These are phyloP conservation scores for Xanthia togata DNA, from an alignment of 2,888 invertebrate species.

Conservation along the genomic window DNA sequence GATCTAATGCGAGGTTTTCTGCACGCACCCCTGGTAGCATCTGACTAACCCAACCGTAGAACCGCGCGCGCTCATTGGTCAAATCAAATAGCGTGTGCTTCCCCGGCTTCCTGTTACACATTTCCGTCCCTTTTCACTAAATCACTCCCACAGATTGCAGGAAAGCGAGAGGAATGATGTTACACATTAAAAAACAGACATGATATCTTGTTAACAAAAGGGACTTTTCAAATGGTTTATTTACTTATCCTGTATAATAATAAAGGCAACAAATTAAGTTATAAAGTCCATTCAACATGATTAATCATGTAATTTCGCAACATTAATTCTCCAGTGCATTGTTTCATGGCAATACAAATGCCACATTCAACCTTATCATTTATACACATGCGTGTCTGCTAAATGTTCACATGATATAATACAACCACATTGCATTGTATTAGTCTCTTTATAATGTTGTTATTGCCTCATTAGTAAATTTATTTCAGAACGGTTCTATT, in stretches of 20 bases:
- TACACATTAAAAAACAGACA: too few relatives aligned
- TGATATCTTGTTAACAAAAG: background rate
- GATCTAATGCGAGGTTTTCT: too few relatives aligned
- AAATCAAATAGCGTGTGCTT: too few relatives aligned
- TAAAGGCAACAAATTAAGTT: background rate
- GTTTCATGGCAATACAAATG: slow-evolving; percentile 31
- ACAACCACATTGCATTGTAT: slow-evolving; percentile 3
- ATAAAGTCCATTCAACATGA: background rate
- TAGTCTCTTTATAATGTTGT: slow-evolving; percentile 1
- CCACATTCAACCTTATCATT: slow-evolving; percentile 11
- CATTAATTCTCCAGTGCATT: slow-evolving; percentile 24
- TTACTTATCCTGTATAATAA: background rate
- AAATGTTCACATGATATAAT: slow-evolving; percentile 1
- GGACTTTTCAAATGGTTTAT: background rate
- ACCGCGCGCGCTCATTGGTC: too few relatives aligned
- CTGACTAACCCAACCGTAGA: too few relatives aligned
- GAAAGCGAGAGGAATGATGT: too few relatives aligned
- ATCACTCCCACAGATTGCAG: too few relatives aligned
- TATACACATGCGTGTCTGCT: background rate
- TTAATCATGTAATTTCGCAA: background rate
- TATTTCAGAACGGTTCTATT: background rate
- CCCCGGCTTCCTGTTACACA: too few relatives aligned
- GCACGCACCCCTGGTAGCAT: too few relatives aligned
- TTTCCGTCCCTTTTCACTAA: too few relatives aligned
- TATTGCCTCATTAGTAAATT: background rate